Base-by-base conservation (phyloP, 2,888 invertebrate species). In the Mellilla xanthometata region DNA sequence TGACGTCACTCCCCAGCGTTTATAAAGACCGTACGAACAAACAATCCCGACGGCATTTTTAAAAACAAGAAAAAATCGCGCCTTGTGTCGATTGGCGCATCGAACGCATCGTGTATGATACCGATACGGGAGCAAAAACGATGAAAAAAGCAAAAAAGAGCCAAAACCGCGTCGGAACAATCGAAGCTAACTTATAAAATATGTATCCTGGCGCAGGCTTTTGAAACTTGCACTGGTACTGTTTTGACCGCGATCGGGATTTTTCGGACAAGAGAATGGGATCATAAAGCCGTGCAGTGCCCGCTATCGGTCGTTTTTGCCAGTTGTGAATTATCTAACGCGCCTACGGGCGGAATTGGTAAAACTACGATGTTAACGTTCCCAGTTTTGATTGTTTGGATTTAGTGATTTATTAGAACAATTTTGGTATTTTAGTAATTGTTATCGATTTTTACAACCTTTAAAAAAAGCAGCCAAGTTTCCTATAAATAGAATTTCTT, bases 161-260 rank as follows among this genome's bases (percentile, higher is more conserved):
- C 53, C 15, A 60, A 73, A 76, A 79, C 78, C 80, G 62, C 77
- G 65, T 72, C 78, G 81, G 88, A 86, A 89, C 88, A 89, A 88
- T 88, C 88, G 89, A 88, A 88, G 83, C 77, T 77, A 77, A 81
- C 80, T 85, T 87, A 88, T 89, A 86, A 89, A 89, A 89, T 87
- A 89, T 89, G 86, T 79, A 89, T 80, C 68, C 74, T 67, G 70
- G 60, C 59, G 70, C 77, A 73, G 79, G 86, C 84, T 84, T 87
- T 88, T 81, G 71, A 77, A 83, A 83, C 78, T 79, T 81, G 76
- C 73, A 62, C 77, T 70, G 49, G 77, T 74, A 76, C 78, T 81
- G 76, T 81, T 82, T 79, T 78, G 79, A 87, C 86, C 87, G 72
- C 87, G 80, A 87, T 87, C 69, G 81, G 78, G 73, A 76, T 76